phyloP scores from a whole-genome alignment of 2,113 vertebrate genomes.

The Eleginops maclovinus region DNA sequence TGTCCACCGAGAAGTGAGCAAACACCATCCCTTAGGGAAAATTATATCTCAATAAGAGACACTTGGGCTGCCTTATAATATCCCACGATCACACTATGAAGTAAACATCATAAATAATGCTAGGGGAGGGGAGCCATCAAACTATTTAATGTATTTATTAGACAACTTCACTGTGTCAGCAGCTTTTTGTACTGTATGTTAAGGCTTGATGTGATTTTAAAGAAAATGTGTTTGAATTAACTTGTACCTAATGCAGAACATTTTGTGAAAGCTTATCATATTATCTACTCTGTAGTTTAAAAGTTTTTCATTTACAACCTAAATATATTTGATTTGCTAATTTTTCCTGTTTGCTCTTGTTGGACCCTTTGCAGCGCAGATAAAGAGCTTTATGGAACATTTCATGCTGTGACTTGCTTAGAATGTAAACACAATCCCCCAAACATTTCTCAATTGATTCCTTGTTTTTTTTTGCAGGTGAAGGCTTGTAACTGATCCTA shows the following conservation, averaged over 20 bases:
- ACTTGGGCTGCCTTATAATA: neutral
- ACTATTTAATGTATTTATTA: neutral
- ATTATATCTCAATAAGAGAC: neutral
- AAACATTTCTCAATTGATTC: constrained; percentile 38
- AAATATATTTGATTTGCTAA: too few relatives aligned
- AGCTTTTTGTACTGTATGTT: neutral
- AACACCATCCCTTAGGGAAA: constrained; percentile 11
- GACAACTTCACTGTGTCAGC: neutral
- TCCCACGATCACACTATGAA: neutral
- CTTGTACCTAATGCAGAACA: neutral
- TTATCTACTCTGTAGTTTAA: neutral
- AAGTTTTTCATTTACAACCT: neutral
- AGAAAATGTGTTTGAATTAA: neutral
- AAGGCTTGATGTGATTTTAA: neutral
- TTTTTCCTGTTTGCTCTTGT: neutral
- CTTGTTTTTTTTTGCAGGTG: constrained; percentile 47
- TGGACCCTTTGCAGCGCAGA: neutral
- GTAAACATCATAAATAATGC: too few relatives aligned
- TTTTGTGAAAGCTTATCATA: neutral
- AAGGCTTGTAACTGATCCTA: neutral
- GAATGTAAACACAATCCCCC: neutral
- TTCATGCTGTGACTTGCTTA: constrained; percentile 43
- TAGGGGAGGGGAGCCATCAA: neutral
- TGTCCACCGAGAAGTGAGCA: constrained; percentile 32
- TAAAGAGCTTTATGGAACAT: neutral